Percentiles rank a stretch among this genome's conserved stretches.
These are phyloP conservation scores for Solenopsis invicta DNA, from an alignment of 1,140 invertebrate species.

Conservation along the genomic window DNA sequence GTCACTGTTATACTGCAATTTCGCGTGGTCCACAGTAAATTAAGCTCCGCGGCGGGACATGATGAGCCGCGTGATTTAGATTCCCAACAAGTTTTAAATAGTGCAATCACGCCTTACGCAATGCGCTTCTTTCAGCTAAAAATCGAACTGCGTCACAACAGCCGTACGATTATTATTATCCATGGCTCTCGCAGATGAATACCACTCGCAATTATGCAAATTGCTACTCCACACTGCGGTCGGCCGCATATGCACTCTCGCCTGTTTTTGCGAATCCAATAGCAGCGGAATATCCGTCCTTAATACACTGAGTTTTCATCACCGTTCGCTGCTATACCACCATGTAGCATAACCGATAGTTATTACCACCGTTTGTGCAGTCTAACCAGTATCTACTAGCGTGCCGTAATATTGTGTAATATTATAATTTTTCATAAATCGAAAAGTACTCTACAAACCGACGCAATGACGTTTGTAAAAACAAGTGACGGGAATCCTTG, in stretches of 20 bases:
- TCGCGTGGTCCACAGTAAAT: background rate
- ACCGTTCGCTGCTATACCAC: background rate
- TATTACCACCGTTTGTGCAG: background rate
- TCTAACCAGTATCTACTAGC: background rate
- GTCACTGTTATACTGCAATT: background rate
- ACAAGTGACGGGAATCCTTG: background rate
- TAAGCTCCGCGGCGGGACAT: background rate
- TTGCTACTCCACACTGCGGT: constrained; percentile 26
- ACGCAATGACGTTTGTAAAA: background rate
- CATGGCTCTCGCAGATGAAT: constrained; percentile 32
- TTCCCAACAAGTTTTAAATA: constrained; percentile 11
- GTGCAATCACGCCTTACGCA: constrained; percentile 4
- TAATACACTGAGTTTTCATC: background rate
- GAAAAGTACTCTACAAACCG: background rate
- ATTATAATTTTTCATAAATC: background rate
- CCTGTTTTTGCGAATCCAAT: constrained; percentile 35
- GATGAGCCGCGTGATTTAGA: background rate
- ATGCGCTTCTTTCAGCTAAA: background rate
- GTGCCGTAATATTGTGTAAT: background rate
- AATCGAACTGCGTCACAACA: constrained; percentile 36
- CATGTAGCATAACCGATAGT: background rate
- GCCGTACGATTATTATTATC: constrained; percentile 29
- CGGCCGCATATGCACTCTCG: background rate
- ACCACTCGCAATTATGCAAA: constrained; percentile 58
- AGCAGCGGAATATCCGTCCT: constrained; percentile 13